Percentiles rank a stretch among this genome's conserved stretches.
Conservation (phyloP, 1,140 invertebrate genomes). For the Calliphora vicina region DNA sequence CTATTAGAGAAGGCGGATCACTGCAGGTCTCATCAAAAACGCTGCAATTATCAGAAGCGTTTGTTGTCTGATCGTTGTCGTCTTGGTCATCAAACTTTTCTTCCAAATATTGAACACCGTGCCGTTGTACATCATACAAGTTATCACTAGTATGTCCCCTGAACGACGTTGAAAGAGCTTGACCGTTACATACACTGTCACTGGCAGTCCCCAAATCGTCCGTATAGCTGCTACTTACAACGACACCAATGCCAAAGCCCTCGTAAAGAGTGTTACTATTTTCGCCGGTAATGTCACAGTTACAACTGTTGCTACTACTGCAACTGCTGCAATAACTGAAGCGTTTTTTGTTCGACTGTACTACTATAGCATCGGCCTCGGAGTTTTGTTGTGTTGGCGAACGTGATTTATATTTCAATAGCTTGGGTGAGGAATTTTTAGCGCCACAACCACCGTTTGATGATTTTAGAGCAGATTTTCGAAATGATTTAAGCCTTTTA, state of each 20-base stretch:
- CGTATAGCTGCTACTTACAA: conserved; percentile 55
- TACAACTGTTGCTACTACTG: conserved; percentile 60
- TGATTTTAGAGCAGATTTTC: not conserved
- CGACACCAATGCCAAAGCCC: conserved; percentile 51
- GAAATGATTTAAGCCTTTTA: not conserved
- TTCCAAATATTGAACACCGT: not conserved
- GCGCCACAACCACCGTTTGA: not conserved
- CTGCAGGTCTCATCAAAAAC: not conserved
- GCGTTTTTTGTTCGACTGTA: not conserved
- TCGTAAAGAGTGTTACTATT: conserved; percentile 52
- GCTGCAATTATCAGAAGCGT: not conserved
- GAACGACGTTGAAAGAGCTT: not conserved
- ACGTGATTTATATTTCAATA: not conserved
- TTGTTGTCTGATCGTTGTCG: not conserved
- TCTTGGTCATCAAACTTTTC: not conserved
- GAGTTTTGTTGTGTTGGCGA: not conserved
- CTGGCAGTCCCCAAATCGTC: conserved; percentile 40
- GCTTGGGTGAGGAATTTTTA: not conserved
- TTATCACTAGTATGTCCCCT: not conserved
- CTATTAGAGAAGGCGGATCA: not conserved
- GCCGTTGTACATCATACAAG: not conserved
- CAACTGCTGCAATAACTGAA: conserved; percentile 53
- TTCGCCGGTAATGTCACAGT: conserved; percentile 59
- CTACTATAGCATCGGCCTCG: not conserved
- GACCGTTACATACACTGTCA: not conserved